phyloP scores from a whole-genome alignment of 92 coral and sea anemone genomes.

The Metridium senile region DNA sequence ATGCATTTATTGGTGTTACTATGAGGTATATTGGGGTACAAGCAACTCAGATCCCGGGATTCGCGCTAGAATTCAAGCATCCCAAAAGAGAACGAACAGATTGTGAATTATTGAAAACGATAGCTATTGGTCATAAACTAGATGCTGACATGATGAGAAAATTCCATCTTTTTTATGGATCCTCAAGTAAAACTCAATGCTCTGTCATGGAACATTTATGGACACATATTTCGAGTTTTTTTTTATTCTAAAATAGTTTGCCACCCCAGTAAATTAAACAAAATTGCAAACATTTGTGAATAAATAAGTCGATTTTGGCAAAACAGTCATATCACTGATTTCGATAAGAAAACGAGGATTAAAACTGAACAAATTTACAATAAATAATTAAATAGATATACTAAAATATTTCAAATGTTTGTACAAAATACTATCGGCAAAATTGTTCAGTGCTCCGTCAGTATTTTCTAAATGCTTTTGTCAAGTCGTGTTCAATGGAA shows the following conservation, averaged over 20 bases:
- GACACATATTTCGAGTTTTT: not conserved
- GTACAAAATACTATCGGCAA: no score
- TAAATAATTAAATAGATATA: no score
- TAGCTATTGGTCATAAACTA: slow-evolving; percentile 1
- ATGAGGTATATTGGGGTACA: not conserved
- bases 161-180: not conserved
- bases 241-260: no score
- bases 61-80: not conserved
- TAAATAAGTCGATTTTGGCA: no score
- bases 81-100: not conserved
- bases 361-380: no score
- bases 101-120: not conserved
- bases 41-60: not conserved
- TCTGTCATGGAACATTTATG: not conserved
- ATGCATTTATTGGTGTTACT: not conserved
- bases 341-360: no score
- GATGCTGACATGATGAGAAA: not conserved
- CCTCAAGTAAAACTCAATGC: not conserved
- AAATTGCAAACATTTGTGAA: not conserved
- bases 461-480: no score
- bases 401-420: no score
- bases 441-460: no score
- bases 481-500: no score
- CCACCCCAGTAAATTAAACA: not conserved
- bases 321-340: no score